phyloP scores from a whole-genome alignment of 1,140 invertebrate species.

The Sipha flava region DNA sequence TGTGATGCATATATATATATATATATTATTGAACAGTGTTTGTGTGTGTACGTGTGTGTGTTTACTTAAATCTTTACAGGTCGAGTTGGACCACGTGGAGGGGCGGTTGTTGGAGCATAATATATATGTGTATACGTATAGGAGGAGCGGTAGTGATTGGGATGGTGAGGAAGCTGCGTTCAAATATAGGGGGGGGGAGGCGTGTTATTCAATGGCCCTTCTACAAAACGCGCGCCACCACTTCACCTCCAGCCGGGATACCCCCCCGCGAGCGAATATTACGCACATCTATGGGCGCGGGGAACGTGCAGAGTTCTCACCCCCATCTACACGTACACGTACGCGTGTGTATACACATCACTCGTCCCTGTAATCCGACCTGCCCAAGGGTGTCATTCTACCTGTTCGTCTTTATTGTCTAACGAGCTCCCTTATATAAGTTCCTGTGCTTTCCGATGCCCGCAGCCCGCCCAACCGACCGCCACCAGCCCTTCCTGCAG shows the following conservation, averaged over 20 bases:
- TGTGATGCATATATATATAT: too few relatives aligned
- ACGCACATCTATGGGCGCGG: too few relatives aligned
- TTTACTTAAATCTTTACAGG: too few relatives aligned
- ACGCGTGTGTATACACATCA: background rate
- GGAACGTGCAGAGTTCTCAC: background rate
- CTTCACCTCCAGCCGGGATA: background rate
- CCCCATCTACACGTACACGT: background rate
- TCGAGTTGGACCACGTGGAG: too few relatives aligned
- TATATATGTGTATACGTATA: background rate
- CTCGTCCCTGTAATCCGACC: constrained; percentile 10
- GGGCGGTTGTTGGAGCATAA: too few relatives aligned
- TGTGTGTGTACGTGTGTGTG: too few relatives aligned
- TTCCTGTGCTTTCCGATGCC: background rate
- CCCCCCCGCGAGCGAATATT: background rate
- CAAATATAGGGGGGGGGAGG: background rate
- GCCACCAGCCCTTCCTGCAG: background rate
- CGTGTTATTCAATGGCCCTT: constrained; percentile 1
- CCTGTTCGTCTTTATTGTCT: constrained; percentile 31
- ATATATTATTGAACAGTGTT: too few relatives aligned
- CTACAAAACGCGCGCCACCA: background rate
- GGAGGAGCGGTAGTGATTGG: too few relatives aligned
- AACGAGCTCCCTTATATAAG: constrained; percentile 24
- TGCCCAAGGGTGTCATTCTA: constrained; percentile 30
- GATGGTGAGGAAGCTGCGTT: too few relatives aligned
- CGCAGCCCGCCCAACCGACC: background rate